Percentiles rank a stretch among this genome's conserved stretches.
Conservation (phyloP, 2,888 invertebrate species). For the Slavum lentiscoides region DNA sequence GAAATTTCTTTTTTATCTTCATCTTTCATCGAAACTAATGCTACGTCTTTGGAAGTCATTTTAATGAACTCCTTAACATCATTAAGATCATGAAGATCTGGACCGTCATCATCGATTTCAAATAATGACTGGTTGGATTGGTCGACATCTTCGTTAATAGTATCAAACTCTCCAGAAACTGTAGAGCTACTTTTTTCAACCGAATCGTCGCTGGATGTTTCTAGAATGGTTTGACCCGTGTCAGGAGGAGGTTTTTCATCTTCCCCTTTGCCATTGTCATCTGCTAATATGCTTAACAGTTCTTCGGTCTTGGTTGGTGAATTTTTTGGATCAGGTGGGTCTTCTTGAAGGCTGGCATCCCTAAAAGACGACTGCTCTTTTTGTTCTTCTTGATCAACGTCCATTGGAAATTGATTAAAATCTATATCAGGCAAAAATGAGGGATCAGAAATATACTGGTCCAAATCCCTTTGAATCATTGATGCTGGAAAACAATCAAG, state of each 20-base stretch:
- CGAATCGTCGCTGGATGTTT: conserved; percentile 47
- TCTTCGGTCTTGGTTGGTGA: conserved; percentile 71
- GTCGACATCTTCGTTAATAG: conserved; percentile 36
- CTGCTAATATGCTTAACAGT: conserved; percentile 70
- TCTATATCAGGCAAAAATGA: conserved; percentile 45
- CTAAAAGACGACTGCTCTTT: conserved; percentile 53
- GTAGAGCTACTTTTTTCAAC: conserved; percentile 46
- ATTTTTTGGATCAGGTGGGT: conserved; percentile 65
- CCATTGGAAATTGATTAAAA: conserved; percentile 52
- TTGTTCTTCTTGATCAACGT: conserved; percentile 50
- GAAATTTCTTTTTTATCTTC: conserved; percentile 43
- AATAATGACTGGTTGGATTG: conserved; percentile 39
- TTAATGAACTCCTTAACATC: conserved; percentile 50
- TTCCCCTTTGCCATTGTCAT: conserved; percentile 41
- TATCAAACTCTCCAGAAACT: conserved; percentile 44
- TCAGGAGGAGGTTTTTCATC: conserved; percentile 56
- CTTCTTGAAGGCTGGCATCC: conserved; percentile 53
- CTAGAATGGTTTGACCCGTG: conserved; percentile 34
- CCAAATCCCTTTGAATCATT: conserved; percentile 46
- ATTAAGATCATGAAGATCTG: conserved; percentile 50
- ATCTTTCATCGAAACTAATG: conserved; percentile 38
- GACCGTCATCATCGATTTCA: conserved; percentile 48
- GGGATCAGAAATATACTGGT: conserved; percentile 48
- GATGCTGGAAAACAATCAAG: conserved; percentile 51
- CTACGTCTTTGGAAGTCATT: conserved; percentile 39